Evolutionary conservation across 2,888 invertebrate species (phyloP).

Genomic region (Tiliacea citrago): DNA sequence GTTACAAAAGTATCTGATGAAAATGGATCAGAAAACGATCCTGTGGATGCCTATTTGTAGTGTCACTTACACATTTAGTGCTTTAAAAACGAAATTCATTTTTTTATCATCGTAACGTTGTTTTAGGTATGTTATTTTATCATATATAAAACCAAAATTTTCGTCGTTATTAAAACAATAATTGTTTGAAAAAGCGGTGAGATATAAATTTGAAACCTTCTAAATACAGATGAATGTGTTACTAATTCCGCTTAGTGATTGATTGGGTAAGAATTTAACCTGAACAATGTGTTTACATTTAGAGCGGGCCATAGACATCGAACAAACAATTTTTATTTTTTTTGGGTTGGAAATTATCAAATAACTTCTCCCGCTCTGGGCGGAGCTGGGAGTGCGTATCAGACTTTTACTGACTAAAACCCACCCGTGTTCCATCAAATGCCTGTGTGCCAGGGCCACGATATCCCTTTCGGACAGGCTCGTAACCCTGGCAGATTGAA

Average conservation of each 20-base stretch:
- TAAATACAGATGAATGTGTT: background rate
- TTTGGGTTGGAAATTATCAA: too few species aligned
- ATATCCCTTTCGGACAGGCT: too few species aligned
- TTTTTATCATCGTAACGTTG: background rate
- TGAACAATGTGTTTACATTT: background rate
- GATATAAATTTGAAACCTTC: background rate
- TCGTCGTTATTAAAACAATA: background rate
- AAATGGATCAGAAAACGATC: background rate
- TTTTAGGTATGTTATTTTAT: too few species aligned
- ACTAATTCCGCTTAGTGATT: background rate
- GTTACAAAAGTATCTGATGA: background rate
- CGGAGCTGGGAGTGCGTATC: too few species aligned
- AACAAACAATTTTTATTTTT: too few species aligned
- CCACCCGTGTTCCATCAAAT: too few species aligned
- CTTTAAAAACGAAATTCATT: background rate
- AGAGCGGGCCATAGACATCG: background rate
- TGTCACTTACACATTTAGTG: background rate
- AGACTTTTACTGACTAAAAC: too few species aligned
- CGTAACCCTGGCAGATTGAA: too few species aligned
- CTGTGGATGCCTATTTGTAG: background rate
- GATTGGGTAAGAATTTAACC: background rate
- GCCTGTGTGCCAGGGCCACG: too few species aligned
- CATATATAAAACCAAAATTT: too few species aligned
- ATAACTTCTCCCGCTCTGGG: too few species aligned
- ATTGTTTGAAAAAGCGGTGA: background rate